Conservation (phyloP, 2,888 invertebrate species). For the Polymixis flavicincta region DNA sequence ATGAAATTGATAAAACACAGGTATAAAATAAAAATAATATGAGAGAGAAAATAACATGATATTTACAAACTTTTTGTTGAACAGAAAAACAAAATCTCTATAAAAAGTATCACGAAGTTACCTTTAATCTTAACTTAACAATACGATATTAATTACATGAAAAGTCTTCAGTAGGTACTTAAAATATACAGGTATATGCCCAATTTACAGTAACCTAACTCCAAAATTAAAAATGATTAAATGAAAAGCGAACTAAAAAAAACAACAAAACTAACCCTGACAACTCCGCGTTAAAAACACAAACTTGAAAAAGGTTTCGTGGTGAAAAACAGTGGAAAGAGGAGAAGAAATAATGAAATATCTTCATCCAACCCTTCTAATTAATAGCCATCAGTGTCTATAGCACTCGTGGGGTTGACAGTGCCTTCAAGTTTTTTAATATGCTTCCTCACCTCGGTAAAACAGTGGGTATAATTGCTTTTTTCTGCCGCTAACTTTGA, state of each 20-base stretch:
- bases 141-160: neutral
- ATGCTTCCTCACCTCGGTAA: conserved; percentile 89
- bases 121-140: neutral
- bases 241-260: neutral
- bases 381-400: conserved; percentile 90
- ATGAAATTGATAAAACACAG: too few species aligned
- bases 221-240: neutral
- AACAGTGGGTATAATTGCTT: conserved; percentile 89
- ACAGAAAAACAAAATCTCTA: too few species aligned
- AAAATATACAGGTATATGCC: neutral
- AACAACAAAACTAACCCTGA: conserved; percentile 37
- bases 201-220: neutral
- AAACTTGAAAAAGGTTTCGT: conserved; percentile 63
- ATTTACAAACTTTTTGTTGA: too few species aligned
- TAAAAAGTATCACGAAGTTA: too few species aligned
- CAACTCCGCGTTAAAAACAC: conserved; percentile 52
- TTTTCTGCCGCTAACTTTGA: conserved; percentile 82
- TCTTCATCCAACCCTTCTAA: conserved; percentile 90
- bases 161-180: too few species aligned
- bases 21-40: too few species aligned
- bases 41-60: too few species aligned
- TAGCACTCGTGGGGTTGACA: conserved; percentile 87
- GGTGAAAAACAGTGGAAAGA: conserved; percentile 71
- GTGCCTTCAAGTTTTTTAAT: conserved; percentile 90
- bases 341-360: conserved; percentile 88